These are phyloP conservation scores for Sarcophaga subvicina DNA, from an alignment of 2,888 invertebrate genomes.

Conservation along the genomic window DNA sequence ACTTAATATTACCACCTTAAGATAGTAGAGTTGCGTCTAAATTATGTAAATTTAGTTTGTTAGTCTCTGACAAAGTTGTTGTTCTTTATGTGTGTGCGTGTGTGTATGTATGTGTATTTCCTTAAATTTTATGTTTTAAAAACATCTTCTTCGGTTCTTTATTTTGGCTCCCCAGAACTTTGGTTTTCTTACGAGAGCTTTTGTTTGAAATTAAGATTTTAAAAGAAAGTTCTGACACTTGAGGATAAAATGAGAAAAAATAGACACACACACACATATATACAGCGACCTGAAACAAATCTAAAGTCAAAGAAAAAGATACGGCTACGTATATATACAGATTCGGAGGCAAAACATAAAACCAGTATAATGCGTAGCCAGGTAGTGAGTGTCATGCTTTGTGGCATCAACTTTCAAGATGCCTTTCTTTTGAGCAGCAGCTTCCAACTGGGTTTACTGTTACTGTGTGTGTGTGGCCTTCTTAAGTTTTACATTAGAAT, in stretches of 20 bases:
- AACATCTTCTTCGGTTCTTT: slow-evolving; percentile 38
- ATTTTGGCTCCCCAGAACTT: slow-evolving; percentile 8
- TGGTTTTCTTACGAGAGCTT: slow-evolving; percentile 41
- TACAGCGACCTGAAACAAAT: neutral
- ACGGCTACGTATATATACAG: neutral
- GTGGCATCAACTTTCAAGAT: slow-evolving; percentile 27
- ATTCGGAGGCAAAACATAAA: neutral
- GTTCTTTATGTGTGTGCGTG: neutral
- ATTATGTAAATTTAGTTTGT: slow-evolving; percentile 61
- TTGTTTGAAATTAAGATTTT: slow-evolving; percentile 63
- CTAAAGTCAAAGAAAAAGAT: neutral
- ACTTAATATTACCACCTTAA: neutral
- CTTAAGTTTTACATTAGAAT: slow-evolving; percentile 24
- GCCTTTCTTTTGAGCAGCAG: neutral
- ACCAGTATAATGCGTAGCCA: slow-evolving; percentile 44
- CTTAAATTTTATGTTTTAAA: slow-evolving; percentile 10
- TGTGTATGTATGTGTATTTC: neutral
- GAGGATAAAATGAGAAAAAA: slow-evolving; percentile 48
- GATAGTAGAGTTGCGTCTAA: slow-evolving; percentile 11
- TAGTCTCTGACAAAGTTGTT: slow-evolving; percentile 28
- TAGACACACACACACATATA: neutral
- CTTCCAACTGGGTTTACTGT: neutral
- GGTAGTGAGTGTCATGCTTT: slow-evolving; percentile 42
- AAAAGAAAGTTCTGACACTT: slow-evolving; percentile 67
- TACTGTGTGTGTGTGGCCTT: slow-evolving; percentile 62